Base-by-base conservation (phyloP, 2,113 vertebrate species). In the Oncorhynchus keta region DNA sequence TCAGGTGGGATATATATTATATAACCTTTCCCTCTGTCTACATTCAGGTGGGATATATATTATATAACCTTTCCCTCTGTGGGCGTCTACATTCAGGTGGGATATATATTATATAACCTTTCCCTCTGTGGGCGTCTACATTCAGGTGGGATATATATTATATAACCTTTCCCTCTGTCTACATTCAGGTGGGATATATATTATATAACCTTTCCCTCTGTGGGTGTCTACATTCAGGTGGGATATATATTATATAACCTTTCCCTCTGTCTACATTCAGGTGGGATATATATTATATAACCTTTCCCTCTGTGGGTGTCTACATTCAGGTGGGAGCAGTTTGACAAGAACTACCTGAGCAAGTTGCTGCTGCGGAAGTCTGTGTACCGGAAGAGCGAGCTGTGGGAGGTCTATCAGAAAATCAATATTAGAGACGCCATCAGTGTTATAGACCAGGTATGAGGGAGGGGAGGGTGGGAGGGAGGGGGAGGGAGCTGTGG, bases 381-480 rank as follows among this genome's bases (percentile, higher is more conserved):
- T 12, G 97, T 96, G 66, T 98, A 98, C 90, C 94, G 94, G 83
- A 95, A 95, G 86, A 96, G 97, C 5, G 96, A 98, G 72, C 95
- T 99, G 83, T 99, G 97, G 97, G 97, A 99, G 22, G 96, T 96
- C 3, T 99, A 98, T 79, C 98, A 98, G 93, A 97, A 97, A 91
- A 97, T 99, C 84, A 99, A 99, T 90, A 96, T 99, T 92, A 89
- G 97, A 7, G 97, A 99, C 64, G 97, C 97, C 75, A 97, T 99
- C 93, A 99, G 94, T 77, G 95, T 98, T 0, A 97, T 96, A 0
- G 97, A 98, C 84, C 97, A 98, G 96, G 97, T 99, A 26, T 24
- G 26, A 55, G 3, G 39, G 39, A 28, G n/a, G 4, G 18, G 35
- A 26, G 16, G 20, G n/a, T 9, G n/a, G 66, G 2, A 30, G 26